Percentiles rank a stretch among this genome's conserved stretches.
These are phyloP conservation scores for Lepidurus couesii DNA, from an alignment of 1,140 invertebrate species.

Conservation along the genomic window DNA sequence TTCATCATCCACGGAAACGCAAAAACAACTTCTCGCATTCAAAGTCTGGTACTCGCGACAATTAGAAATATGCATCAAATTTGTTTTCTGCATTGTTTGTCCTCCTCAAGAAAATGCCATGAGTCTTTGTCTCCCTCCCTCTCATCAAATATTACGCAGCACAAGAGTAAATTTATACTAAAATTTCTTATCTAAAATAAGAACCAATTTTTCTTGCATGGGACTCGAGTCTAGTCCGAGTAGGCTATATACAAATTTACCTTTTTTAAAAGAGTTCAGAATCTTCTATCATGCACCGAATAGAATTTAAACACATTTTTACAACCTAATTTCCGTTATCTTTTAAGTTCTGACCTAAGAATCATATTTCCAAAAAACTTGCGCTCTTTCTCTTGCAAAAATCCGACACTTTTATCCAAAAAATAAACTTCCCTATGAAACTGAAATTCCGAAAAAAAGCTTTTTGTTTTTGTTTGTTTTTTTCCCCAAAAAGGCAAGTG, in stretches of 20 bases:
- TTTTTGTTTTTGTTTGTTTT: neutral
- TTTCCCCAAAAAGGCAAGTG: neutral
- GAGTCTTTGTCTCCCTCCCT: neutral
- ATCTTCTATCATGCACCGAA: neutral
- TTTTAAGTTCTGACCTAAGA: neutral
- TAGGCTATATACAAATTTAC: neutral
- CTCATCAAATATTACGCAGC: neutral
- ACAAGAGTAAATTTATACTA: too few relatives aligned
- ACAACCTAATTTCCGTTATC: neutral
- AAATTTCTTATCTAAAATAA: too few relatives aligned
- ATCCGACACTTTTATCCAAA: neutral
- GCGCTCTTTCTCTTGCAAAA: neutral
- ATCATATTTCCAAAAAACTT: neutral
- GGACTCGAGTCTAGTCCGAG: neutral
- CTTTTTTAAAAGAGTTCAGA: neutral
- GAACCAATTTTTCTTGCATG: neutral
- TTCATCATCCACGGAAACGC: neutral
- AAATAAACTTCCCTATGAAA: neutral
- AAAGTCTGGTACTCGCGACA: neutral
- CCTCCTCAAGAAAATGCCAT: neutral
- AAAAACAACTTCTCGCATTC: neutral
- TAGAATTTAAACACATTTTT: neutral
- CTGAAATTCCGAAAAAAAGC: neutral
- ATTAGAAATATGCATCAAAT: constrained; percentile 7
- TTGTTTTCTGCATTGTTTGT: constrained; percentile 7